Percentiles rank a stretch among this genome's conserved stretches.
Evolutionary conservation across 2,113 vertebrate genomes (phyloP).

Genomic region (Coptodon bakossiorum): DNA sequence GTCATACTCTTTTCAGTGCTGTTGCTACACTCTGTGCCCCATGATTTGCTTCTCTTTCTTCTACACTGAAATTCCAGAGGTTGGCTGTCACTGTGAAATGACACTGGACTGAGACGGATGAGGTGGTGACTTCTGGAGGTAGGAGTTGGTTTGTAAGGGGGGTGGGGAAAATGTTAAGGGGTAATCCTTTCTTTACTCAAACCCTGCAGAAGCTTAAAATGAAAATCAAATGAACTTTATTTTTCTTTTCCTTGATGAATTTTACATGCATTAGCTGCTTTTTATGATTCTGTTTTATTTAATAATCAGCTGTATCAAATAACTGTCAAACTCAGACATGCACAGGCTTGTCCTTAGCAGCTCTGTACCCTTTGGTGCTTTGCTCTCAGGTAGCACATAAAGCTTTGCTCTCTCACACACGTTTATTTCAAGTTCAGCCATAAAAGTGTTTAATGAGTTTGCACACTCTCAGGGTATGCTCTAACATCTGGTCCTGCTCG

Average conservation of each 20-base stretch:
- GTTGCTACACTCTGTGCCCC: conserved; percentile 38
- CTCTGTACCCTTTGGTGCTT: conserved; percentile 57
- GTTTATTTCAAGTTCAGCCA: conserved; percentile 30
- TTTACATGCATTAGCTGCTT: background rate
- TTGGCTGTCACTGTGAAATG: conserved; percentile 67
- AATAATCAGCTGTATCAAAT: conserved; percentile 27
- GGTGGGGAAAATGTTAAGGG: conserved; percentile 56
- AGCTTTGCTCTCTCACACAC: conserved; percentile 8
- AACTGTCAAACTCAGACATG: conserved; percentile 38
- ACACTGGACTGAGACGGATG: conserved; percentile 46
- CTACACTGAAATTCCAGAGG: conserved; percentile 64
- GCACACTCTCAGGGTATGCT: conserved; percentile 24
- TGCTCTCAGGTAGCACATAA: conserved; percentile 30
- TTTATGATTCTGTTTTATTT: background rate
- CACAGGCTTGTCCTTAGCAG: conserved; percentile 46
- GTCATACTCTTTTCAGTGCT: conserved; percentile 2
- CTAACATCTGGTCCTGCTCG: conserved; percentile 52
- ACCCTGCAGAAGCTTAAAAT: conserved; percentile 12
- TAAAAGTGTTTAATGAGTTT: conserved; percentile 51
- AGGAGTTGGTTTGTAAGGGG: conserved; percentile 46
- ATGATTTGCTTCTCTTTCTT: conserved; percentile 47
- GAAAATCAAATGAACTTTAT: background rate
- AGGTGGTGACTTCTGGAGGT: conserved; percentile 54
- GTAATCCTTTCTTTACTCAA: conserved; percentile 45
- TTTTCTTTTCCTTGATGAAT: background rate